Conservation (phyloP, 35 echinoderm and acorn worm species). For the Anneissia japonica region DNA sequence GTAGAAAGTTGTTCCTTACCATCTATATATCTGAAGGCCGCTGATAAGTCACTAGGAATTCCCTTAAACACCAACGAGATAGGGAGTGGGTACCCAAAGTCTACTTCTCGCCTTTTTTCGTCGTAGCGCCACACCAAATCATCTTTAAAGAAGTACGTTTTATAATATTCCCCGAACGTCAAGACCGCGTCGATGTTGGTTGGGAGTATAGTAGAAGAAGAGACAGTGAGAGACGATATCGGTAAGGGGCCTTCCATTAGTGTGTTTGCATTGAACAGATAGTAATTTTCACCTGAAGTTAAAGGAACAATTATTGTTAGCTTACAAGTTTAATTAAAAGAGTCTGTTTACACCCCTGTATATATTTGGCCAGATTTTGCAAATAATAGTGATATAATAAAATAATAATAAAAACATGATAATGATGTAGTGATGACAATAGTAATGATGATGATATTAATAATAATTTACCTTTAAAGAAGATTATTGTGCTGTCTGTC, state of each 20-base stretch:
- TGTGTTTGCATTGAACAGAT: slow-evolving; percentile 20
- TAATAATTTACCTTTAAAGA: slow-evolving; percentile 48
- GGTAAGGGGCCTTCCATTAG: slow-evolving; percentile 24
- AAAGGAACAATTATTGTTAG: background rate
- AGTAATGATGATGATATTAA: background rate
- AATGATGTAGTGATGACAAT: background rate
- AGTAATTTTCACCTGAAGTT: slow-evolving; percentile 22
- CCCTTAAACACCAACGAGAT: slow-evolving; percentile 14
- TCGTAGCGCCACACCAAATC: slow-evolving; percentile 41
- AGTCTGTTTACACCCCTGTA: background rate
- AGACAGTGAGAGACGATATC: background rate
- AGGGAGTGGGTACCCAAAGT: background rate
- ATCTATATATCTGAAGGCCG: slow-evolving; percentile 18
- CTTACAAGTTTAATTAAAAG: background rate
- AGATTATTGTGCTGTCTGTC: background rate
- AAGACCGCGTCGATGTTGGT: slow-evolving; percentile 44
- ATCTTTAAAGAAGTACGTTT: slow-evolving; percentile 54
- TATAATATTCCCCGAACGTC: slow-evolving; percentile 4
- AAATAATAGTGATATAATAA: too few relatives aligned
- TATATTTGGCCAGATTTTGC: background rate
- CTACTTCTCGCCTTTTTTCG: slow-evolving; percentile 17
- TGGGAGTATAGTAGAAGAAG: slow-evolving; percentile 15
- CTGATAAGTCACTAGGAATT: slow-evolving; percentile 5
- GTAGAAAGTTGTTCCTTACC: background rate
- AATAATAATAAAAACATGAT: background rate